Conservation (phyloP, 2,113 vertebrate species). For the Petrocephalus microphthalmus region DNA sequence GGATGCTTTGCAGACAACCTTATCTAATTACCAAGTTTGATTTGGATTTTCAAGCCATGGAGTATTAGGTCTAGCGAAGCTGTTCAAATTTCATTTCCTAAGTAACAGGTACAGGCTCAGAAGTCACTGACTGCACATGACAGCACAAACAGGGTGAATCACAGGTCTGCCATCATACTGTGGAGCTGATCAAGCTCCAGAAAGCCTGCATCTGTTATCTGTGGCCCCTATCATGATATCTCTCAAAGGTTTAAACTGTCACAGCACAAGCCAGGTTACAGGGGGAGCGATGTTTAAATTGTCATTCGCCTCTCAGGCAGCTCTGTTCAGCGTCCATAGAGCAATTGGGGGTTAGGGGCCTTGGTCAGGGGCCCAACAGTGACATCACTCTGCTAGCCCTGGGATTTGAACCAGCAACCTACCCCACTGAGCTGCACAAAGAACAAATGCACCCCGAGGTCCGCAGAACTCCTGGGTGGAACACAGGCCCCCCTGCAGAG, state of each 20-base stretch:
- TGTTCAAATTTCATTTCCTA: neutral
- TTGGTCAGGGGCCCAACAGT: neutral
- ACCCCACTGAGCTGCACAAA: neutral
- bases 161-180: neutral
- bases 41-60: neutral
- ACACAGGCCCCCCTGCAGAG: neutral
- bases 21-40: neutral
- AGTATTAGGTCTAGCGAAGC: neutral
- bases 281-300: no score
- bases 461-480: neutral
- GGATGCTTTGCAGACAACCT: neutral
- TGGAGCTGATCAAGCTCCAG: neutral
- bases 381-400: neutral
- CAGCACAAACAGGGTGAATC: neutral
- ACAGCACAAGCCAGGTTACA: neutral
- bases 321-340: neutral
- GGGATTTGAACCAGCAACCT: neutral
- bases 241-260: neutral
- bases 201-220: neutral
- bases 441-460: neutral
- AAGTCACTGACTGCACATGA: neutral
- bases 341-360: neutral
- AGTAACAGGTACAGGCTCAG: neutral
- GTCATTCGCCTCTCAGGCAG: no score
- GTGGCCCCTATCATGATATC: neutral